Base-by-base conservation (phyloP, 37 sponge, comb jelly and placozoan species). In the Dysidea cf. avara region DNA sequence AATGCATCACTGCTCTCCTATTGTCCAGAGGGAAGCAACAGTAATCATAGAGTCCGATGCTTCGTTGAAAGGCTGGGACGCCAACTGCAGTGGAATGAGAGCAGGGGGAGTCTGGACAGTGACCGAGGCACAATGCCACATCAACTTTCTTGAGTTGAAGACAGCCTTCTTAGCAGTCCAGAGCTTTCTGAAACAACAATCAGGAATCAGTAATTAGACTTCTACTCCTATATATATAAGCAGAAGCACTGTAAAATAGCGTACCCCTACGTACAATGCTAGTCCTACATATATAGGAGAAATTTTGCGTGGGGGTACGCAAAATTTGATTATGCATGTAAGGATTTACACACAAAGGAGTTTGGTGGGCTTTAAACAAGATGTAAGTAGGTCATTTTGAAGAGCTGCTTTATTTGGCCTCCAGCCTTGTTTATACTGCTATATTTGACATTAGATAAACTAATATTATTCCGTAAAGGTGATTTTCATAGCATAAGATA, bases 371-470 rank as follows among this genome's bases (percentile, higher is more conserved):
- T 22, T 71, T 31, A 61, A 51, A 60, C n/a, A 60, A 49, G 21
- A 38, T 5, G 63, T 75, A 59, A 70, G 80, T 21, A 70, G 80
- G 14, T 69, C 70, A 11, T n/a, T n/a, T n/a, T n/a, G n/a, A n/a
- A n/a, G n/a, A n/a, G n/a, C n/a, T n/a, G n/a, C n/a, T n/a, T n/a
- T n/a, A n/a, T n/a, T n/a, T n/a, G n/a, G n/a, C n/a, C n/a, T n/a
- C n/a, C n/a, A n/a, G n/a, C n/a, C n/a, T 60, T 43, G 24, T 79
- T 62, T 16, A 32, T 20, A 14, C 24, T 13, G 7, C 80, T 68
- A 31, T 47, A 57, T 17, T 16, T 20, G 0, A 56, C 72, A 46
- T 62, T 73, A 31, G 58, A 46, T 20, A 56, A 71, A n/a, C n/a
- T n/a, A n/a, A n/a, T n/a, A n/a, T n/a, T n/a, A n/a, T n/a, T n/a